phyloP scores from a whole-genome alignment of 30 jellyfish, hydroid and myxozoan species.

The Rhopilema esculentum region DNA sequence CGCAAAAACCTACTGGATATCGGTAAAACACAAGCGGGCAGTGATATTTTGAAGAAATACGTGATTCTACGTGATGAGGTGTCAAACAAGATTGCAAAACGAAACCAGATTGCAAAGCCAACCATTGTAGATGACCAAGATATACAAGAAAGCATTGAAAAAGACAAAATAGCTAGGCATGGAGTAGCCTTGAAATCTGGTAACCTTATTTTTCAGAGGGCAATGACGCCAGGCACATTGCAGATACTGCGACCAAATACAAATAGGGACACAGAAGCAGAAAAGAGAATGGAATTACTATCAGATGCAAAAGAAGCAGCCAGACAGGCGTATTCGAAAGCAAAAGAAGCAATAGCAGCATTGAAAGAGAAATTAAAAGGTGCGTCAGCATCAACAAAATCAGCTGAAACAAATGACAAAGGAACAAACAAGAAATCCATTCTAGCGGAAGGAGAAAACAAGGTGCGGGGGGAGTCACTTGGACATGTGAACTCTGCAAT shows the following conservation, averaged over 20 bases:
- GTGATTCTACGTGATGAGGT: slow-evolving; percentile 59
- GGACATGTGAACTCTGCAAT: slow-evolving; percentile 68
- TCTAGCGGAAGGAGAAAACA: slow-evolving; percentile 35
- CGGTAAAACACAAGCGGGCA: slow-evolving; percentile 63
- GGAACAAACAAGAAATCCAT: slow-evolving; percentile 52
- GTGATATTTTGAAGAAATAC: slow-evolving; percentile 66
- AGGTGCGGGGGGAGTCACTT: slow-evolving; percentile 53
- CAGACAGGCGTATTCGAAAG: slow-evolving; percentile 63
- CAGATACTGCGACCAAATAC: slow-evolving; percentile 47
- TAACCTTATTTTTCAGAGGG: slow-evolving; percentile 11
- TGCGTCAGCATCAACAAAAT: slow-evolving; percentile 14
- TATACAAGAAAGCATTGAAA: slow-evolving; percentile 34
- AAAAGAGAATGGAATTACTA: slow-evolving; percentile 39
- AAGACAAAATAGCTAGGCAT: slow-evolving; percentile 47
- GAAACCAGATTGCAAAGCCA: slow-evolving; percentile 63
- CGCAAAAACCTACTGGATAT: slow-evolving; percentile 53
- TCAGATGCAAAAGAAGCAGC: slow-evolving; percentile 72
- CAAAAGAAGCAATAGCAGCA: slow-evolving; percentile 48
- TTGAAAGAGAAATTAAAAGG: slow-evolving; percentile 56
- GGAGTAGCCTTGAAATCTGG: slow-evolving; percentile 18
- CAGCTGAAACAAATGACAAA: slow-evolving; percentile 54
- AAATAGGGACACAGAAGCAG: slow-evolving; percentile 21
- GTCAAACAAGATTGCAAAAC: slow-evolving; percentile 31
- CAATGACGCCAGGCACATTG: slow-evolving; percentile 71
- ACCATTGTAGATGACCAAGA: slow-evolving; percentile 66